phyloP scores from a whole-genome alignment of 2,113 vertebrate genomes.

The Podiceps cristatus region DNA sequence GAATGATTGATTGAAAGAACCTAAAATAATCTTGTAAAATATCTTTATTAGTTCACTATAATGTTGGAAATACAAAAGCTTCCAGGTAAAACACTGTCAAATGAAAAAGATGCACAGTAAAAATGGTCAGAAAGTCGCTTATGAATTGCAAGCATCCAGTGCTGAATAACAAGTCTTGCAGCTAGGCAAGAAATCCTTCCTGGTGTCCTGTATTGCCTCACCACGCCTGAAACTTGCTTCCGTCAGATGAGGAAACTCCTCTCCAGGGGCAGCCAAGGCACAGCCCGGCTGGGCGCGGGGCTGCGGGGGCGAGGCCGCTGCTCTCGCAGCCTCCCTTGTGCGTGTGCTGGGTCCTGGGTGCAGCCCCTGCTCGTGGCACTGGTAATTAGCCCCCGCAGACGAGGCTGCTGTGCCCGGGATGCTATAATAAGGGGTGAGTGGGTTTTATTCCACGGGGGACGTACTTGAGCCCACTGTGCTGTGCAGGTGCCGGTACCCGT shows the following conservation, averaged over 20 bases:
- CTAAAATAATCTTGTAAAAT: background rate
- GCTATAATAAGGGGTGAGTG: rapidly evolving
- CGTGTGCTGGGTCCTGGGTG: background rate
- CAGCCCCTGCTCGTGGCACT: background rate
- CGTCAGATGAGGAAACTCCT: background rate
- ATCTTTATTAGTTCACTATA: slow-evolving; percentile 15
- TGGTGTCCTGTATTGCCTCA: background rate
- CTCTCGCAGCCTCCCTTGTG: background rate
- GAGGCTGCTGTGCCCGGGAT: background rate
- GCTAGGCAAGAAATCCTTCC: background rate
- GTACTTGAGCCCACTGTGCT: rapidly evolving
- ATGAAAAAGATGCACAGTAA: background rate
- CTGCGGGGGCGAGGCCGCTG: background rate
- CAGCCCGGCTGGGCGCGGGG: background rate
- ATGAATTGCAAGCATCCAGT: background rate
- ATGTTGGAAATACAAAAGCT: slow-evolving; percentile 45
- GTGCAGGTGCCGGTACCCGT: background rate
- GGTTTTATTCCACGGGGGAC: rapidly evolving
- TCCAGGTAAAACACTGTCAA: background rate
- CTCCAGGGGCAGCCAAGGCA: background rate
- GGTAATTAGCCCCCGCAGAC: rapidly evolving
- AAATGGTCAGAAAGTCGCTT: background rate
- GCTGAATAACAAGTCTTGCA: background rate
- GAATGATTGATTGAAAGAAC: background rate
- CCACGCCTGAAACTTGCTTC: background rate